A percentile compares a stretch with the other conserved stretches of the same genome.
phyloP scores from a whole-genome alignment of 2,113 vertebrate genomes.

The Lichenostomus cassidix region DNA sequence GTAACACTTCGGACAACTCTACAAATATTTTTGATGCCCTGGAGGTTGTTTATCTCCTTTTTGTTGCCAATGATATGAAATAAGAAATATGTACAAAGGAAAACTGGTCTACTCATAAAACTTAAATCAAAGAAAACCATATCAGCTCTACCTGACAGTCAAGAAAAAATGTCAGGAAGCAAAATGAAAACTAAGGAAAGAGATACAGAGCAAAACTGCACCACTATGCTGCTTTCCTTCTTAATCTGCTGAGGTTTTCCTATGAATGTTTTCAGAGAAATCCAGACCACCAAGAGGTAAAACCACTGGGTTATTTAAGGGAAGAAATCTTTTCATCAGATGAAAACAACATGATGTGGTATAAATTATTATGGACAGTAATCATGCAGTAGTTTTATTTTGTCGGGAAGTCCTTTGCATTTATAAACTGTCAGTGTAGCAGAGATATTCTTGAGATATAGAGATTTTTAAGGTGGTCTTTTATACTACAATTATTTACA shows the following conservation, averaged over 20 bases:
- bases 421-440: not conserved
- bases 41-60: not conserved
- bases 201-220: not conserved
- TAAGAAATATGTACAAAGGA: not conserved
- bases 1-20: not conserved
- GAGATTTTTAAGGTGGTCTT: not conserved
- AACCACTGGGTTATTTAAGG: not conserved
- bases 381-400: not conserved
- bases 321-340: not conserved
- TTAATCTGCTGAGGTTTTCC: not conserved
- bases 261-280: not conserved
- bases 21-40: not conserved
- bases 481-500: not conserved
- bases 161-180: not conserved
- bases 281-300: not conserved
- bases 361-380: not conserved
- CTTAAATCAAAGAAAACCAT: not conserved
- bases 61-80: not conserved
- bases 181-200: not conserved
- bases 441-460: not conserved
- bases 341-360: not conserved
- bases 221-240: not conserved
- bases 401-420: not conserved
- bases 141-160: not conserved
- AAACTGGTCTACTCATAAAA: not conserved